Evolutionary conservation across 2,797 vertebrate genomes (phyloP).

Genomic region (Acipenser ruthenus): DNA sequence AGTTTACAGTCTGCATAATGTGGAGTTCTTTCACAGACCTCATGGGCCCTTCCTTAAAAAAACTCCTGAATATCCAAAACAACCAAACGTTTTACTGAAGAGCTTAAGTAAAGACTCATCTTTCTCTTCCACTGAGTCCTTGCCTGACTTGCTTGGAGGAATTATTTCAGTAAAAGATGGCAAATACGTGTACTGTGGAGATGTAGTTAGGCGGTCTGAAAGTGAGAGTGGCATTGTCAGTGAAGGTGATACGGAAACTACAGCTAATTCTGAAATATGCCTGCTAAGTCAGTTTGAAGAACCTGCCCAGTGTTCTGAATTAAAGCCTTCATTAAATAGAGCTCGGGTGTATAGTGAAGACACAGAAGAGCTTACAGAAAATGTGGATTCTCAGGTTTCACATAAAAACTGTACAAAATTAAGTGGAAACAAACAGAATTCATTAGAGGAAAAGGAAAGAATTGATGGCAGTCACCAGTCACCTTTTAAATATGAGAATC

Average conservation of each 20-base stretch:
- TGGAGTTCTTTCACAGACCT: conserved; percentile 68
- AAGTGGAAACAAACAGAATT: conserved; percentile 28
- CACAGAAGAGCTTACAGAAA: conserved; percentile 32
- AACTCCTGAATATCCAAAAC: conserved; percentile 39
- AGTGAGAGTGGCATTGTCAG: conserved; percentile 88
- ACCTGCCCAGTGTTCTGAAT: neutral
- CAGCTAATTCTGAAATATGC: conserved; percentile 66
- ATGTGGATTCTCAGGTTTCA: conserved; percentile 29
- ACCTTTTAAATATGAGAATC: conserved; percentile 24
- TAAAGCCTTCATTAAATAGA: conserved; percentile 10
- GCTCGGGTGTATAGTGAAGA: conserved; percentile 31
- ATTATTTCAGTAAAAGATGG: conserved; percentile 41
- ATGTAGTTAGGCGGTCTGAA: conserved; percentile 67
- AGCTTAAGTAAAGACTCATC: conserved; percentile 81
- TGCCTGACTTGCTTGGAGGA: conserved; percentile 76
- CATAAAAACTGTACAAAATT: conserved; percentile 30
- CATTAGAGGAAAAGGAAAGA: conserved; percentile 32
- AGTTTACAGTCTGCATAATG: conserved; percentile 78
- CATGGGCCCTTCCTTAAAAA: conserved; percentile 50
- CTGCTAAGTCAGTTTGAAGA: conserved; percentile 42
- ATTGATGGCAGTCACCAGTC: conserved; percentile 26
- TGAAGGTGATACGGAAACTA: conserved; percentile 76
- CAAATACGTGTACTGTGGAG: conserved; percentile 45
- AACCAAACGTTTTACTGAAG: conserved; percentile 62
- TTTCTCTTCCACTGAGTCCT: conserved; percentile 81